Conservation (phyloP, 2,113 vertebrate genomes). For the Mesoclemmys tuberculata region DNA sequence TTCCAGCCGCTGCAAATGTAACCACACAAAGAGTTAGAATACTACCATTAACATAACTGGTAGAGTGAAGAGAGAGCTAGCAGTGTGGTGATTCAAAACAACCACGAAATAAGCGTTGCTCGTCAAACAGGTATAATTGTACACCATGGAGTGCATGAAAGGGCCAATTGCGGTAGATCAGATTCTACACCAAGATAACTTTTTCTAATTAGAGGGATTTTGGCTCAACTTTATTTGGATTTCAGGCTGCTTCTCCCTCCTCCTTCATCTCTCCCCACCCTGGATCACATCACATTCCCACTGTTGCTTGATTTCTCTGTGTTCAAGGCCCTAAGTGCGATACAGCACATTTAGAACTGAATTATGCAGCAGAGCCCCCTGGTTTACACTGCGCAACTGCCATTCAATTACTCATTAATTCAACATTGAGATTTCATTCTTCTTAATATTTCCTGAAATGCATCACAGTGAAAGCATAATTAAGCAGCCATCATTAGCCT, state of each 20-base stretch:
- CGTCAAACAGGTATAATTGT: neutral
- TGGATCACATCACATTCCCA: neutral
- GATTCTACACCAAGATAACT: neutral
- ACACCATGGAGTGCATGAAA: neutral
- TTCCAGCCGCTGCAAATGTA: neutral
- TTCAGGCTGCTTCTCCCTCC: neutral
- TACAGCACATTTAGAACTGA: slow-evolving; percentile 55
- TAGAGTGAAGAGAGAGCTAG: neutral
- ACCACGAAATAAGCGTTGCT: neutral
- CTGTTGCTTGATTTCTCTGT: slow-evolving; percentile 17
- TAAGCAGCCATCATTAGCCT: slow-evolving; percentile 33
- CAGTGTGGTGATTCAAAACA: neutral
- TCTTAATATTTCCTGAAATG: slow-evolving; percentile 63
- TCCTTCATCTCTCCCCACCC: no score
- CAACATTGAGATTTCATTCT: slow-evolving; percentile 66
- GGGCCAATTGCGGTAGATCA: neutral
- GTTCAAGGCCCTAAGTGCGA: slow-evolving; percentile 29
- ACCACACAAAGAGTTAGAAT: neutral
- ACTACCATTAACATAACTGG: neutral
- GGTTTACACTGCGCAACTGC: slow-evolving; percentile 53
- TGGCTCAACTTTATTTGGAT: neutral
- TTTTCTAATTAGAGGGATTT: slow-evolving; percentile 31
- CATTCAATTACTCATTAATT: slow-evolving; percentile 49
- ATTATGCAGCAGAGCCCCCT: slow-evolving; percentile 50
- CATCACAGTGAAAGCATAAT: slow-evolving; percentile 47